Conservation (phyloP, 2,888 invertebrate genomes). For the Lasioglossum pauxillum region DNA sequence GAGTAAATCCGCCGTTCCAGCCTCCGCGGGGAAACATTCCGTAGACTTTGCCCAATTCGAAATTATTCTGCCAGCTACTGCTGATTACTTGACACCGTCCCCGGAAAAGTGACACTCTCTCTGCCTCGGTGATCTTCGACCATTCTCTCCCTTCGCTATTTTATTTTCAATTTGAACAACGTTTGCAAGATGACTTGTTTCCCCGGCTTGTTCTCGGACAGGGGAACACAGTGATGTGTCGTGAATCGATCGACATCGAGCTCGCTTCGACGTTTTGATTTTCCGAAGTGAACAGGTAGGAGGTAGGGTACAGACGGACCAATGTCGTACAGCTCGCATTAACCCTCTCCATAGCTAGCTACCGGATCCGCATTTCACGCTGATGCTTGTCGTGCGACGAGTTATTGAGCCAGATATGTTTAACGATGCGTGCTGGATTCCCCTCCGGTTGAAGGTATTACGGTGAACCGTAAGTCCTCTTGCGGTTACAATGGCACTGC, state of each 20-base stretch:
- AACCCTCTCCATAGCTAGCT: background rate
- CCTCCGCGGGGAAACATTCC: conserved; percentile 50
- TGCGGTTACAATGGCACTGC: conserved; percentile 32
- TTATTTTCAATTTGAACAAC: background rate
- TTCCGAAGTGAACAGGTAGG: background rate
- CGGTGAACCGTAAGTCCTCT: conserved; percentile 33
- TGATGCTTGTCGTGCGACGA: conserved; percentile 30
- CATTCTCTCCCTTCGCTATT: background rate
- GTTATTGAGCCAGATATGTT: conserved; percentile 37
- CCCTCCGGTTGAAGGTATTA: conserved; percentile 39
- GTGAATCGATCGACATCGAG: background rate
- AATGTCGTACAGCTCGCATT: conserved; percentile 1
- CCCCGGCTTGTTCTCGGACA: background rate
- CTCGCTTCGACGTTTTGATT: background rate
- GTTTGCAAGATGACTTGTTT: background rate
- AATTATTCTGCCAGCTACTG: conserved; percentile 49
- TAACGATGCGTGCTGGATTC: conserved; percentile 34
- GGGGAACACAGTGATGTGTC: background rate
- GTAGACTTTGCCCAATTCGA: conserved; percentile 50
- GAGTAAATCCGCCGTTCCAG: conserved; percentile 45
- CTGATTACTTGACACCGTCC: conserved; percentile 47
- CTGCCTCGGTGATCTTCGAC: background rate
- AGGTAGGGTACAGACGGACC: too few relatives aligned
- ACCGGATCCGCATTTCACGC: conserved; percentile 33
- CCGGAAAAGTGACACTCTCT: background rate